Evolutionary conservation across 1,140 invertebrate genomes (phyloP).

Genomic region (Bombus consobrinus): DNA sequence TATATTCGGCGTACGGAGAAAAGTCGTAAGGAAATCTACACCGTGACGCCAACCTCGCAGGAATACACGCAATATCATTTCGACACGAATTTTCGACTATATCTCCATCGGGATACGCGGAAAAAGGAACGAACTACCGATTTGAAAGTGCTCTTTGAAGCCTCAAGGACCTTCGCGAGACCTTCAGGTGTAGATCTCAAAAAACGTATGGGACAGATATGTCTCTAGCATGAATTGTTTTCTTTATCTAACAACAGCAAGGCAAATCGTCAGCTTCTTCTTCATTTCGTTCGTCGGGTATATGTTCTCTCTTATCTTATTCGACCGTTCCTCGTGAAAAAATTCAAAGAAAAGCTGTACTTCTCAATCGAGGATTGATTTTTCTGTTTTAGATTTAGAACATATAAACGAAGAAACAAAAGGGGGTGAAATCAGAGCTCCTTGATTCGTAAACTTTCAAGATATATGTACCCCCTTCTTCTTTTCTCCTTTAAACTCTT

Average conservation of each 20-base stretch:
- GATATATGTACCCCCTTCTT: not conserved
- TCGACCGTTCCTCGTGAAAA: not conserved
- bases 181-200: not conserved
- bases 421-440: not conserved
- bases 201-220: constrained; percentile 39
- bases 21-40: not conserved
- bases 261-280: constrained; percentile 3
- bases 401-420: not conserved
- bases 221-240: constrained; percentile 40
- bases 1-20: constrained; percentile 3
- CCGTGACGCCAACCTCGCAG: not conserved
- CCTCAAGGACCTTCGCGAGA: not conserved
- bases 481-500: not conserved
- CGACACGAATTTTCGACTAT: not conserved
- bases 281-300: not conserved
- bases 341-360: not conserved
- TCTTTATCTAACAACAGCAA: constrained; percentile 25
- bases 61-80: constrained; percentile 20
- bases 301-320: not conserved
- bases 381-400: not conserved
- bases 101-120: constrained; percentile 34
- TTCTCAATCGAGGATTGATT: not conserved
- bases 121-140: constrained; percentile 66
- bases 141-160: constrained; percentile 39
- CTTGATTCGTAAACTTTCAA: not conserved